Evolutionary conservation across 1,140 invertebrate species (phyloP).

Genomic region (Leucophenga varia): DNA sequence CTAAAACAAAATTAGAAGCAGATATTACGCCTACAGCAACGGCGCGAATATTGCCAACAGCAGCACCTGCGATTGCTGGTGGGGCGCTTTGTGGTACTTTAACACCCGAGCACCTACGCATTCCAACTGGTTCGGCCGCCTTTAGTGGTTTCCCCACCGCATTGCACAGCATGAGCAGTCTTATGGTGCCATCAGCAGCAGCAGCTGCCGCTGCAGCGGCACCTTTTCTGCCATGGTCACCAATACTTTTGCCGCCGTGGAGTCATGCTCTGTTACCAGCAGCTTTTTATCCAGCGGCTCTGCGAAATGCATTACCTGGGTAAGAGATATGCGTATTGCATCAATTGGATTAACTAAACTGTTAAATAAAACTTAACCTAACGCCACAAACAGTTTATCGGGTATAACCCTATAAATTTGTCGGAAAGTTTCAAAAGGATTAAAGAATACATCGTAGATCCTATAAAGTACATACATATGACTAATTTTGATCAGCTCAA

Average conservation of each 20-base stretch:
- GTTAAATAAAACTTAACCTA: no score
- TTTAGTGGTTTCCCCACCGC: slow-evolving; percentile 48
- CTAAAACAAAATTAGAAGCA: neutral
- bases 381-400: no score
- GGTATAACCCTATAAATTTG: no score
- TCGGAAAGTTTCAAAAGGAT: no score
- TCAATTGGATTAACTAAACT: no score
- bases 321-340: no score
- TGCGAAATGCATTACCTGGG: slow-evolving; percentile 62
- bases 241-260: slow-evolving; percentile 62
- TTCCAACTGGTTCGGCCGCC: slow-evolving; percentile 46
- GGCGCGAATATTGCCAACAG: slow-evolving; percentile 14
- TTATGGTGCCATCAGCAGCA: slow-evolving; percentile 57
- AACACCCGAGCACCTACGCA: slow-evolving; percentile 37
- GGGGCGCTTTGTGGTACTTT: slow-evolving; percentile 13
- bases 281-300: slow-evolving; percentile 61
- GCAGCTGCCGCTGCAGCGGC: slow-evolving; percentile 57
- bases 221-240: slow-evolving; percentile 61
- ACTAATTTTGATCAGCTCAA: no score
- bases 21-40: slow-evolving; percentile 2
- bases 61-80: slow-evolving; percentile 36
- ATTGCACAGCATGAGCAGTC: slow-evolving; percentile 53
- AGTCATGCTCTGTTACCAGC: slow-evolving; percentile 60
- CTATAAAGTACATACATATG: no score
- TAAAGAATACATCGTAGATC: no score